Base-by-base conservation (phyloP, 2,113 vertebrate genomes). In the Jaculus jaculus region DNA sequence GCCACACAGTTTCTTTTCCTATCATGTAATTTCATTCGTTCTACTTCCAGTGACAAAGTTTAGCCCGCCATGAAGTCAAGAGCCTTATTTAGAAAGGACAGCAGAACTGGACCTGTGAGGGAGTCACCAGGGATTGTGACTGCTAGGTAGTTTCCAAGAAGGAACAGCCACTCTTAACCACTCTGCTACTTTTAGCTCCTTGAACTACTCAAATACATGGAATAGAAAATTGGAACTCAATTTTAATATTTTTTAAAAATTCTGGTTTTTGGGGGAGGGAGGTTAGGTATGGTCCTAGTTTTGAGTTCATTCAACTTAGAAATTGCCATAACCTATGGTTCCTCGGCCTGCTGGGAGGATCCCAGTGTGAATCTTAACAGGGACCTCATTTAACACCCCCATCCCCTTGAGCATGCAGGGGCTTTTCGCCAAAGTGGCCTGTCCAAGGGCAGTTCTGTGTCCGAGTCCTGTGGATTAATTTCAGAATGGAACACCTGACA, bases 211-310 rank as follows among this genome's bases (percentile, higher is more conserved):
- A 26, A 8, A 10, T 58, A 73, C 24, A 60, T 71, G 75, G 61
- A 39, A 20, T 23, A 84, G 66, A 84, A 68, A 86, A 87, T 66
- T 28, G 68, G 71, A 85, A 20, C 10, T 28, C 16, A 28, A 30
- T 89, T 82, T 80, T 13, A 60, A 66, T 34, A 23, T 58, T 87
- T 74, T 65, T 83, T 69, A 39, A 72, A 79, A 72, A 74, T 84
- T 90, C 75, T 93, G 63, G 39, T 85, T 93, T 89, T 58, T 7
- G 93, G 89, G n/a, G n/a, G n/a, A n/a, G 91, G 77, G 30, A 82
- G 71, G 88, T 88, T 83, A 87, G 23, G 39, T 79, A 9, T 66
- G 66, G 65, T 69, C 54, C 54, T 79, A 73, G 28, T 61, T 84
- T 79, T 6, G 47, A 90, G 42, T 95, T 86, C 69, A 73, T 60